Conservation (phyloP, 2,888 invertebrate species). For the Hyposoter dolosus region DNA sequence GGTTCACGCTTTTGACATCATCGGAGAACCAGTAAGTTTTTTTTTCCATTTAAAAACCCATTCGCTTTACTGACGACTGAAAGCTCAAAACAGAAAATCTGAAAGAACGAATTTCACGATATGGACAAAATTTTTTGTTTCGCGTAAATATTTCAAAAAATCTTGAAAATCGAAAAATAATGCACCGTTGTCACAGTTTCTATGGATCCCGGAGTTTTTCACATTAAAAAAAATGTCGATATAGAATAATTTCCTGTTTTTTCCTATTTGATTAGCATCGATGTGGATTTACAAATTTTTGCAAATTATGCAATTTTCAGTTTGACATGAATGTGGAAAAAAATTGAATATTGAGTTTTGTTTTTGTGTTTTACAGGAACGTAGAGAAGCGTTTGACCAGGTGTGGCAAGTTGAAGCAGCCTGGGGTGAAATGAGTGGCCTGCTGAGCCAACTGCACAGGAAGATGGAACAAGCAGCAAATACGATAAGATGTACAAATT, state of each 20-base stretch:
- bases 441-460: conserved; percentile 94
- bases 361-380: conserved; percentile 86
- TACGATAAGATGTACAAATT: conserved; percentile 97
- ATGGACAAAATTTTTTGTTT: too few relatives aligned
- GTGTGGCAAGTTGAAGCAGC: conserved; percentile 93
- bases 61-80: neutral
- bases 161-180: too few relatives aligned
- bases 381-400: conserved; percentile 90
- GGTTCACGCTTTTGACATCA: conserved; percentile 97
- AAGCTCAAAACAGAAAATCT: neutral
- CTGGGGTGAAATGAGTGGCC: conserved; percentile 94
- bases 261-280: neutral
- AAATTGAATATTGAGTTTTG: conserved; percentile 7
- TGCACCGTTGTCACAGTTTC: too few relatives aligned
- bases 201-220: too few relatives aligned
- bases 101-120: neutral
- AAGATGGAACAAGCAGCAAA: conserved; percentile 98
- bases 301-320: neutral
- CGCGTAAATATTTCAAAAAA: too few relatives aligned
- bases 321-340: neutral
- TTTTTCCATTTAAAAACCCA: neutral
- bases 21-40: conserved; percentile 92
- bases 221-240: too few relatives aligned
- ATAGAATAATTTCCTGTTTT: too few relatives aligned
- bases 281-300: neutral